phyloP scores from a whole-genome alignment of 2,797 vertebrate species.

The Selene dorsalis region DNA sequence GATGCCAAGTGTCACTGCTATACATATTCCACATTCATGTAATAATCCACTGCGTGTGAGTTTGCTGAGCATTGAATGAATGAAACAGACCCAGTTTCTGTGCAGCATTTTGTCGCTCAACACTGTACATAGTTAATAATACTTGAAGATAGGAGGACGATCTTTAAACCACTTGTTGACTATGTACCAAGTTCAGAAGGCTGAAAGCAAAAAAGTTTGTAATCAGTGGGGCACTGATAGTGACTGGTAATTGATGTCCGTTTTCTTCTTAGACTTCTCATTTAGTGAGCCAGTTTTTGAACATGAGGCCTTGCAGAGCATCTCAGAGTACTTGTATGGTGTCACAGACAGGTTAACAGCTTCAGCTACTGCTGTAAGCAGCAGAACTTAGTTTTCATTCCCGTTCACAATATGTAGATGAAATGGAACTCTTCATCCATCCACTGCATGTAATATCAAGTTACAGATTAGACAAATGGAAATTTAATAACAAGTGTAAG shows the following conservation, averaged over 20 bases:
- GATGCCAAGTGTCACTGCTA: background rate
- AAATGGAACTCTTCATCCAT: conserved; percentile 6
- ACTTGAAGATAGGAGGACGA: background rate
- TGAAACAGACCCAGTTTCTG: background rate
- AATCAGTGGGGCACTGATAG: background rate
- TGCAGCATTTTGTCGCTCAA: background rate
- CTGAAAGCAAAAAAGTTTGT: background rate
- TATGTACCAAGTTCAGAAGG: background rate
- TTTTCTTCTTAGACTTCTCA: conserved; percentile 4
- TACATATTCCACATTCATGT: conserved; percentile 2
- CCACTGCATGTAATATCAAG: background rate
- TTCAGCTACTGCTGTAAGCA: conserved; percentile 26
- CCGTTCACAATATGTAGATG: conserved; percentile 20
- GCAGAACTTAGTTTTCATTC: conserved; percentile 26
- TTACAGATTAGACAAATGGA: conserved; percentile 9
- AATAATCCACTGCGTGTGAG: conserved; percentile 6
- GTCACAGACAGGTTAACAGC: conserved; percentile 27
- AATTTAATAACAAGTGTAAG: conserved; percentile 3
- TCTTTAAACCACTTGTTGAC: too few species aligned
- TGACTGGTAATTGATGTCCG: background rate
- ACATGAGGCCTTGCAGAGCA: background rate
- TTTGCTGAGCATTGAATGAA: background rate
- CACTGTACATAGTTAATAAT: background rate
- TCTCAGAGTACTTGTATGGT: conserved; percentile 1
- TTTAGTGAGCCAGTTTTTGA: background rate